phyloP scores from a whole-genome alignment of 2,888 invertebrate species.

The Drosophila koepferae region DNA sequence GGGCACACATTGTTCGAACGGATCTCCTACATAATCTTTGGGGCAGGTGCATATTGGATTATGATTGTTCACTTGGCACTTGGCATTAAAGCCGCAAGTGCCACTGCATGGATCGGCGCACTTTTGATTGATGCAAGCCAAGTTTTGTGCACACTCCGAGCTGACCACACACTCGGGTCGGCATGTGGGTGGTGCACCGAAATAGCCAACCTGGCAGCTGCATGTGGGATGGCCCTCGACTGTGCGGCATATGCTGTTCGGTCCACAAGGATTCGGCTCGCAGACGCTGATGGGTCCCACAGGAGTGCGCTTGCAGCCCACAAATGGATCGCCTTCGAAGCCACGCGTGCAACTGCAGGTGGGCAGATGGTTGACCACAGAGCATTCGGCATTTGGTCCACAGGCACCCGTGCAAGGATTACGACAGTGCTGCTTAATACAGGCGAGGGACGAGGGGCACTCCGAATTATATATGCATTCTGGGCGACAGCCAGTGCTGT shows the following conservation, averaged over 20 bases:
- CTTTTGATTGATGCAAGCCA: slow-evolving; percentile 92
- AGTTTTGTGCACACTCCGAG: slow-evolving; percentile 90
- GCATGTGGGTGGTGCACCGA: slow-evolving; percentile 91
- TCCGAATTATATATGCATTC: slow-evolving; percentile 94
- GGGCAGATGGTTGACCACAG: slow-evolving; percentile 93
- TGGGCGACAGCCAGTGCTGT: slow-evolving; percentile 93
- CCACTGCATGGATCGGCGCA: slow-evolving; percentile 92
- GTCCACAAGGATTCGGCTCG: slow-evolving; percentile 91
- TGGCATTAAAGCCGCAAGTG: slow-evolving; percentile 91
- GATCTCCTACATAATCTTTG: slow-evolving; percentile 90
- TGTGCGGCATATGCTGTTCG: slow-evolving; percentile 91
- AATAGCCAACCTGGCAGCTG: slow-evolving; percentile 90
- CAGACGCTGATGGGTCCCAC: slow-evolving; percentile 87
- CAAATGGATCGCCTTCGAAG: slow-evolving; percentile 93
- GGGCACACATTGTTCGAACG: slow-evolving; percentile 89
- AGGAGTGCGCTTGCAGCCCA: slow-evolving; percentile 89
- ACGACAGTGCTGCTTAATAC: slow-evolving; percentile 93
- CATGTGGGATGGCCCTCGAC: slow-evolving; percentile 91
- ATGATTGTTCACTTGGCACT: slow-evolving; percentile 92
- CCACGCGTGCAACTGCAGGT: slow-evolving; percentile 92
- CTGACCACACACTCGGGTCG: slow-evolving; percentile 92
- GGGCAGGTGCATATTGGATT: slow-evolving; percentile 92
- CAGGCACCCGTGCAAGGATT: slow-evolving; percentile 95
- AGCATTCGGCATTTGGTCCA: slow-evolving; percentile 93
- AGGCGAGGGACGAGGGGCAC: slow-evolving; percentile 91